Base-by-base conservation (phyloP, 2,797 vertebrate genomes). In the Anomalospiza imberbis region DNA sequence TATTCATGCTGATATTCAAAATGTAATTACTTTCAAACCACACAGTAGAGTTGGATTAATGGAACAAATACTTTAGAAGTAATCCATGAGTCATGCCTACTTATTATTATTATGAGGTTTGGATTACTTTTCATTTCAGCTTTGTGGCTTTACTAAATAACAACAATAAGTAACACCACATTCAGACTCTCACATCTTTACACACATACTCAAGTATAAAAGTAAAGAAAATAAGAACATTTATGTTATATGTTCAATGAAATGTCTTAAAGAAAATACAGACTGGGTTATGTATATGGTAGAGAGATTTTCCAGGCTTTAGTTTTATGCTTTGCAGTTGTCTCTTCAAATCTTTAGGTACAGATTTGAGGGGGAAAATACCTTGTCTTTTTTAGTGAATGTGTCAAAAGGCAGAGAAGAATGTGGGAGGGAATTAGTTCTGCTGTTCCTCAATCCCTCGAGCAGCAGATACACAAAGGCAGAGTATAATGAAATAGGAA, bases 21-120 rank as follows among this genome's bases (percentile, higher is more conserved):
- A 93, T 57, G 36, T 66, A 92, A 93, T 93, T 94, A 75, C 44
- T 84, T 96, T 94, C 55, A 88, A 92, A 70, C 36, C 26, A 73
- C 47, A 77, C 0, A 26, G 86, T 15, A 73, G 36, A 91, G 17
- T 38, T 78, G 48, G 55, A 91, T 79, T 90, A 94, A 81, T 71
- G n/a, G 48, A 91, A 77, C 32, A 91, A 93, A 93, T 61, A 77
- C 51, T 85, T 94, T 25, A 92, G 51, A 17, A 94, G 74, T 58
- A 87, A 88, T 53, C 42, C 55, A 53, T 83, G 76, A 95, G 34
- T 88, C 66, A 88, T 55, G 40, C 16, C 17, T 68, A 44, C 42
- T 88, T 72, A 78, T 71, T 92, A 78, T 71, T 92, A 76, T 83
- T 78, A 91, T 51, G 51, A 85, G 38, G 62, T 68, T 91, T 81